Evolutionary conservation across 2,797 vertebrate genomes (phyloP).

Genomic region (Enteromius anoplus): DNA sequence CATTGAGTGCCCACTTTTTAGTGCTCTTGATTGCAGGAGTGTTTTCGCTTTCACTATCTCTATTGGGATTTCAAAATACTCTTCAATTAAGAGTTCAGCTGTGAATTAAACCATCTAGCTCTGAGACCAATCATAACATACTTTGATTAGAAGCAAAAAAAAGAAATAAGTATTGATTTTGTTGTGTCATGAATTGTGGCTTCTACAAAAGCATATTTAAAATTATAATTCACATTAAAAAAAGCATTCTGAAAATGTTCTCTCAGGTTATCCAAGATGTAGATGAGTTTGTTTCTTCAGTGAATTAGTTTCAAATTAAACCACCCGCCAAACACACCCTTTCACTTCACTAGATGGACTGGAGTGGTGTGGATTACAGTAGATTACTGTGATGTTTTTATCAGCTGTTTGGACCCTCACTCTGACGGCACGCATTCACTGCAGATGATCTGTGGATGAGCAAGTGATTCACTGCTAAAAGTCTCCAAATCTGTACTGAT

Average conservation of each 20-base stretch:
- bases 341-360: background rate
- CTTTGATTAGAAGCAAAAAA: background rate
- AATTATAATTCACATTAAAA: background rate
- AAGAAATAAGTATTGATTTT: too few species aligned
- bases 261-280: background rate
- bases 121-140: background rate
- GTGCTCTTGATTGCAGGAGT: background rate
- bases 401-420: background rate
- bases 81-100: background rate
- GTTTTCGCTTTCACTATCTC: background rate
- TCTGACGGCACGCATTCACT: background rate
- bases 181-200: background rate
- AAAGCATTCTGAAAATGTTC: background rate
- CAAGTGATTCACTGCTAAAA: background rate
- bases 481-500: background rate
- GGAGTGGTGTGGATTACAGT: background rate
- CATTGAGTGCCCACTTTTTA: background rate
- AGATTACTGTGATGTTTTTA: background rate
- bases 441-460: background rate
- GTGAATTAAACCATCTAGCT: background rate
- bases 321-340: background rate
- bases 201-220: background rate
- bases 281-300: background rate
- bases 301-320: background rate
- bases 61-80: background rate